These are phyloP conservation scores for Drosophila parthenogenetica DNA, from an alignment of 2,888 invertebrate genomes.

Conservation along the genomic window DNA sequence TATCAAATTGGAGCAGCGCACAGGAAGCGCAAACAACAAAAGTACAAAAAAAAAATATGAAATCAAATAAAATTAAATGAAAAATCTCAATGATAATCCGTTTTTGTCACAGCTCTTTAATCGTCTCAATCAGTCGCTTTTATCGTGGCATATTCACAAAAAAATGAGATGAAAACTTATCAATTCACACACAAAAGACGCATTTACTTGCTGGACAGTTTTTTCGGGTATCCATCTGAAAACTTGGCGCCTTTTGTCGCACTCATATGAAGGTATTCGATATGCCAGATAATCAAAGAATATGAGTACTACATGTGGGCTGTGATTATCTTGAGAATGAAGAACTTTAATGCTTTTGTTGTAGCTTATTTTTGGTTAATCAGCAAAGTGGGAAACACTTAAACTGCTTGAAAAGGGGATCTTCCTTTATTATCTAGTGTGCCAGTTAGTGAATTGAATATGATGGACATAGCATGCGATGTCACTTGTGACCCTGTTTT, in stretches of 20 bases:
- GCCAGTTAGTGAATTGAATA: slow-evolving; percentile 9
- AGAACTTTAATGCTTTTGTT: slow-evolving; percentile 43
- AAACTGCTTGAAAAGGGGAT: slow-evolving; percentile 16
- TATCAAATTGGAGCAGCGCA: slow-evolving; percentile 42
- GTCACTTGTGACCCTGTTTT: not conserved
- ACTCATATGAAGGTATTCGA: slow-evolving; percentile 44
- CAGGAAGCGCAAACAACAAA: slow-evolving; percentile 60
- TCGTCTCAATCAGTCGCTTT: slow-evolving; percentile 58
- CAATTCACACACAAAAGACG: slow-evolving; percentile 69
- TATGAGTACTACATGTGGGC: not conserved
- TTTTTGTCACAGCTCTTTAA: slow-evolving; percentile 60
- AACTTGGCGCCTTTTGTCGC: slow-evolving; percentile 62
- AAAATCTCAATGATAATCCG: slow-evolving; percentile 66
- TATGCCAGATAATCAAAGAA: slow-evolving; percentile 5
- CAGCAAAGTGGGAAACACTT: slow-evolving; percentile 30
- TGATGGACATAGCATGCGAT: not conserved
- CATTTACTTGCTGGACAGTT: slow-evolving; percentile 53
- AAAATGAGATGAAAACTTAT: slow-evolving; percentile 51
- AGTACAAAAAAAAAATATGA: too few relatives aligned
- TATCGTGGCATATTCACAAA: slow-evolving; percentile 69
- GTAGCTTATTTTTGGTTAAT: slow-evolving; percentile 28
- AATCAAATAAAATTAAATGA: slow-evolving; percentile 12
- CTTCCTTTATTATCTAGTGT: slow-evolving; percentile 19
- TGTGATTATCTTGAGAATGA: slow-evolving; percentile 28
- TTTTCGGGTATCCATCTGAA: slow-evolving; percentile 63